Evolutionary conservation across 2,888 invertebrate species (phyloP).

Genomic region (Coleophora flavipennella): DNA sequence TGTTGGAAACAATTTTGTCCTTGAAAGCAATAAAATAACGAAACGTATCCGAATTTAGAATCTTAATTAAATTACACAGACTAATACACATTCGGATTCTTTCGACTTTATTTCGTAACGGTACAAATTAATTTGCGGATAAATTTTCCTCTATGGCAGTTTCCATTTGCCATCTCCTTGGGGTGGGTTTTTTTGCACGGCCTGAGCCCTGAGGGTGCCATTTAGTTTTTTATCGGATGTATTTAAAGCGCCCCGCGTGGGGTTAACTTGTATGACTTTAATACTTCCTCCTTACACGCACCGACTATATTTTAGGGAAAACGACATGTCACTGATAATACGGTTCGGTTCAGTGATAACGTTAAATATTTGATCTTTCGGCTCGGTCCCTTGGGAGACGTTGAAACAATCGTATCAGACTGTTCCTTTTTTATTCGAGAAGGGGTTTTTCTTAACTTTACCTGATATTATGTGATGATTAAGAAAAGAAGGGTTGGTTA

Average conservation of each 20-base stretch:
- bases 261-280: slow-evolving; percentile 63
- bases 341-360: slow-evolving; percentile 7
- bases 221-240: slow-evolving; percentile 69
- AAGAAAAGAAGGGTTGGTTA: no score
- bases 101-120: slow-evolving; percentile 48
- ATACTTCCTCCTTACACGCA: slow-evolving; percentile 60
- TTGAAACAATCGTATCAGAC: no score
- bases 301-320: slow-evolving; percentile 27
- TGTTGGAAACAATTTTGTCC: no score
- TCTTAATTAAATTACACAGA: background rate
- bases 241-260: slow-evolving; percentile 53
- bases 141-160: slow-evolving; percentile 66
- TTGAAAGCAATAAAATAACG: background rate
- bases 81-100: slow-evolving; percentile 14
- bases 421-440: no score
- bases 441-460: no score
- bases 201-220: slow-evolving; percentile 38
- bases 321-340: slow-evolving; percentile 15
- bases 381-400: no score
- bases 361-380: slow-evolving; percentile 5
- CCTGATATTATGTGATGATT: no score
- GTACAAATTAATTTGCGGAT: slow-evolving; percentile 69
- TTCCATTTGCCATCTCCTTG: slow-evolving; percentile 41
- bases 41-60: slow-evolving; percentile 8
- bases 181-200: slow-evolving; percentile 40